Base-by-base conservation (phyloP, 1,140 invertebrate genomes). In the Drosophila sproati region DNA sequence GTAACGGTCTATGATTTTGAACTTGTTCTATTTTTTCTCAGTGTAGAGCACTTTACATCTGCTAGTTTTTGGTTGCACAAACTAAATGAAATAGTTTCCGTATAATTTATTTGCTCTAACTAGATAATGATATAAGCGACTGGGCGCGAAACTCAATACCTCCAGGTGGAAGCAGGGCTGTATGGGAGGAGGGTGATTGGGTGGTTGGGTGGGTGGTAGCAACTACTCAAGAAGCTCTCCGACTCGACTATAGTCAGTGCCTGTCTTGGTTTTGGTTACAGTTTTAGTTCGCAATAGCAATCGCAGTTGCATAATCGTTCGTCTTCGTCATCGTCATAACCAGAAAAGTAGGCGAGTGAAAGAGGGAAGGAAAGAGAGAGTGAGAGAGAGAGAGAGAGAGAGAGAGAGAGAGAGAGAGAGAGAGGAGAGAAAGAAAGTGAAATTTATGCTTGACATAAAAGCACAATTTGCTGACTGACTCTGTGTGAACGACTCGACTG, bases 361-460 rank as follows among this genome's bases (percentile, higher is more conserved):
- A 20, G 20, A 20, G 1, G 20, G 20, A 20, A 20, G 20, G 51
- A 43, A 12, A 52, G 48, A 35, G 28, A 59, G 47, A 32, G 41
- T 34, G 32, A 43, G 41, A 20, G 47, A 69, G 43, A 54, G 43
- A 55, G 8, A 61, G 63, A 39, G 61, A 72, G 59, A 66, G 50
- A 85, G 83, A 89, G 20, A 20, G 20, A 20, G 20, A 66, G 51
- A 43, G 29, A 52, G 48, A 35, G 28, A 59, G 47, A 32, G 41
- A 43, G 37, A 43, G 41, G 47, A 69, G 43, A 54, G 43, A 55
- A 6, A 61, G 63, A 39, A 64, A 72, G 59, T 69, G 50, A 85
- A 89, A 89, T 88, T 85, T 85, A 88, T 88, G 85, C 85, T 89
- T 88, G 85, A 88, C 85, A 88, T 83, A 89, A 85, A 88, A 88